Evolutionary conservation across 2,888 invertebrate species (phyloP), one percentile per base, ranked within the genome.

Genomic region (Lasioglossum malachurum): DNA sequence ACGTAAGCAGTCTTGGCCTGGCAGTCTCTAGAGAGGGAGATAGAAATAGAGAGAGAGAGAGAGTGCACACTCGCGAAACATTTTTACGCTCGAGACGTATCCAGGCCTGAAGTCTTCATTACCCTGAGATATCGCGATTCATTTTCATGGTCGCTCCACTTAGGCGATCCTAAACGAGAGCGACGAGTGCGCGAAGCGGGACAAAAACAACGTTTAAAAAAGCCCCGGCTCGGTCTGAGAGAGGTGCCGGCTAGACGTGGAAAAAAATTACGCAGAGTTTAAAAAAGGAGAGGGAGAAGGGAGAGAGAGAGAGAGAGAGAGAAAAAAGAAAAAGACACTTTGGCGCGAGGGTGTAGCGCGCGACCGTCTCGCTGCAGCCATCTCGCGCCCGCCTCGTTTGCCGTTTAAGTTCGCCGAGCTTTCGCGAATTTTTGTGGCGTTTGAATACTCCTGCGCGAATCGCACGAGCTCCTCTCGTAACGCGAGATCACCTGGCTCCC

Each of bases 111-210:
- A 84, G 78, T 82, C 87, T 87, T 87, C 87, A 83, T 87, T 88
- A 88, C 82, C 82, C 75, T 35, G 80, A 71, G 67, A 82, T 76
- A 78, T 84, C 69, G 67, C 84, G 88, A 86, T 90, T 90, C 88
- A 90, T 91, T 91, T 91, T 86, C 85, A 91, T 84, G 76, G 82
- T 80, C 83, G 73, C 80, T 80, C 77, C 84, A 82, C 82, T 87
- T 80, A 83, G 76, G 79, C 78, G 86, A 84, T 89, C 86, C 84
- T 83, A 88, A 87, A 81, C 82, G 82, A 82, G 79, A 83, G 16
- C 84, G 87, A 79, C 71, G 90, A 83, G 73, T 83, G 74, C 19
- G 49, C 75, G n/a, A 53, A 14, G 46, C 57, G 71, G 69, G 53
- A 75, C 76, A 76, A 86, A 88, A 89, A 77, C 75, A 46, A 81